These are phyloP conservation scores for Hypselothyrea guttata DNA, from an alignment of 2,888 invertebrate genomes.

Conservation along the genomic window DNA sequence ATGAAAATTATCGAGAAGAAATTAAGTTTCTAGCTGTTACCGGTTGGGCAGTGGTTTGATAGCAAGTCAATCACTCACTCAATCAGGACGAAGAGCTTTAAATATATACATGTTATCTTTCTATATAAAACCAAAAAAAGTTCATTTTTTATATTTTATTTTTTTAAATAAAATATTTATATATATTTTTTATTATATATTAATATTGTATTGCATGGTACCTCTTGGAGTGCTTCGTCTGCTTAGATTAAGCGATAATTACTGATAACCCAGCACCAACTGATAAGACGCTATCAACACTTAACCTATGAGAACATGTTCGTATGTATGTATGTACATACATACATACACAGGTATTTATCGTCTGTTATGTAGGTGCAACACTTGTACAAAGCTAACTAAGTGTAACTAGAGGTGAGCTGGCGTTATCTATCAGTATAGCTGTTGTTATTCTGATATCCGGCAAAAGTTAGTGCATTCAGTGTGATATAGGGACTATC, in stretches of 20 bases:
- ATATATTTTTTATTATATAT: too few relatives aligned
- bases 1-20: too few relatives aligned
- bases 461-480: slow-evolving; percentile 16
- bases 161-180: too few relatives aligned
- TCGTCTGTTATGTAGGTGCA: slow-evolving; percentile 4
- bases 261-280: slow-evolving; percentile 46
- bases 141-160: too few relatives aligned
- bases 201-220: too few relatives aligned
- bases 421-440: slow-evolving; percentile 12
- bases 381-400: slow-evolving; percentile 18
- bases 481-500: too few relatives aligned
- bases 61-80: too few relatives aligned
- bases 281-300: slow-evolving; percentile 37
- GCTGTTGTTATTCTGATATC: neutral
- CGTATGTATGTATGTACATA: neutral
- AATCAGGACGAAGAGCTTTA: too few relatives aligned
- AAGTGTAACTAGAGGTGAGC: neutral
- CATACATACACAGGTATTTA: slow-evolving; percentile 2
- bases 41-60: too few relatives aligned
- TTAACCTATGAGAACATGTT: neutral
- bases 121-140: too few relatives aligned
- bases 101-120: too few relatives aligned
- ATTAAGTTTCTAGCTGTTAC: too few relatives aligned
- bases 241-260: slow-evolving; percentile 3
- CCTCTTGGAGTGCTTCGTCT: neutral